Evolutionary conservation across 2,888 invertebrate genomes (phyloP).

Genomic region (Aspidiotus rigidus): DNA sequence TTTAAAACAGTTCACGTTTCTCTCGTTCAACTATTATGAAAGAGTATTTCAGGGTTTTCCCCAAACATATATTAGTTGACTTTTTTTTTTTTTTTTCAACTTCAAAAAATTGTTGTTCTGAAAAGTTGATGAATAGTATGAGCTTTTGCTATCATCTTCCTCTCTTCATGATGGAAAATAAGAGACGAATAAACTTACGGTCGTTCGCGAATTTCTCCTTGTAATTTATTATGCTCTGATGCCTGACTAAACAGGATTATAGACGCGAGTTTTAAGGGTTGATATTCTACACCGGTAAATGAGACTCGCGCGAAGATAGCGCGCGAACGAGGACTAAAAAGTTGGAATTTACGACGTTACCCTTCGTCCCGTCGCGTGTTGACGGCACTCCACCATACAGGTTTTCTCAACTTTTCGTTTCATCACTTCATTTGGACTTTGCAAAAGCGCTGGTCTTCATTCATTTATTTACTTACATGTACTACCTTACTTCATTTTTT

Average conservation of each 20-base stretch:
- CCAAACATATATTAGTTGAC: background rate
- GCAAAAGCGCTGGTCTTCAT: no score
- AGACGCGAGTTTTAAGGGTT: constrained; percentile 24
- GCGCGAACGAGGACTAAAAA: constrained; percentile 20
- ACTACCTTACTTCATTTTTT: no score
- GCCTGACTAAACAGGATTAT: constrained; percentile 29
- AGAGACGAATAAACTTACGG: constrained; percentile 26
- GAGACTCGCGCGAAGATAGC: constrained; percentile 25
- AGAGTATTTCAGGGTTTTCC: background rate
- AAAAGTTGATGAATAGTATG: constrained; percentile 18
- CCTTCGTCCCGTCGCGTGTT: background rate
- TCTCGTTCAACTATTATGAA: background rate
- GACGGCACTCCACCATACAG: no score
- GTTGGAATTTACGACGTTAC: constrained; percentile 25
- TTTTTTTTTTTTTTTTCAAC: background rate
- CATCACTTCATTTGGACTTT: no score
- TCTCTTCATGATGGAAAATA: background rate
- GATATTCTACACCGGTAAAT: constrained; percentile 22
- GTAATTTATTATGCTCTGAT: constrained; percentile 30
- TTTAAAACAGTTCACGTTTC: no score
- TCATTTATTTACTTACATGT: no score
- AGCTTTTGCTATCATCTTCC: constrained; percentile 4
- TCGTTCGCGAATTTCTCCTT: constrained; percentile 23
- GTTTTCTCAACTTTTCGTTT: no score
- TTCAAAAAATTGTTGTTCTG: background rate